phyloP scores from a whole-genome alignment of 2,888 invertebrate species.

The Trissoscelio sp. region DNA sequence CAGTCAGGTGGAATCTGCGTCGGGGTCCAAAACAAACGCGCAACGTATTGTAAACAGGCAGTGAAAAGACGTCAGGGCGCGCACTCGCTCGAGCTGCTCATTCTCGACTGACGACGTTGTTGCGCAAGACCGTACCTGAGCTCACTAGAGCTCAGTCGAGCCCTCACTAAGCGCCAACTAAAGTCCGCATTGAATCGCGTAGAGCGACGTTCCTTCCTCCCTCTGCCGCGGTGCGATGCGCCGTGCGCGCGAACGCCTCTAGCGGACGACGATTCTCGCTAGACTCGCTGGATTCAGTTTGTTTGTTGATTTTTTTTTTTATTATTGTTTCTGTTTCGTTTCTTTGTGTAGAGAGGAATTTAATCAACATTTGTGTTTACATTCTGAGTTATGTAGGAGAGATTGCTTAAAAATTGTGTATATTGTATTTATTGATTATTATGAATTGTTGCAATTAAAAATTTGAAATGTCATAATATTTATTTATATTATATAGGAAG shows the following conservation, averaged over 20 bases:
- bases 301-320: too few relatives aligned
- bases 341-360: too few relatives aligned
- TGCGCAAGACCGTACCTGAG: constrained; percentile 48
- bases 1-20: too few relatives aligned
- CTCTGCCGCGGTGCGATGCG: constrained; percentile 16
- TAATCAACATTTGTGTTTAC: too few relatives aligned
- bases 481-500: too few relatives aligned
- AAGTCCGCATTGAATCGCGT: constrained; percentile 38
- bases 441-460: too few relatives aligned
- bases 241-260: constrained; percentile 24
- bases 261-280: constrained; percentile 23
- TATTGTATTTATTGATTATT: too few relatives aligned
- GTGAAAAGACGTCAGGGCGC: constrained; percentile 22
- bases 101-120: constrained; percentile 34
- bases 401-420: too few relatives aligned
- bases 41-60: neutral
- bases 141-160: constrained; percentile 38
- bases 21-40: neutral
- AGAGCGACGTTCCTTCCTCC: constrained; percentile 33
- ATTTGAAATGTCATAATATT: too few relatives aligned
- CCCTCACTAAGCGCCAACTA: constrained; percentile 55
- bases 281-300: too few relatives aligned
- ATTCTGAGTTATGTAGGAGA: too few relatives aligned
- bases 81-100: constrained; percentile 35
- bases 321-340: too few relatives aligned